Evolutionary conservation across 2,797 vertebrate genomes (phyloP), one percentile per base, ranked within the genome.

Genomic region (Myoxocephalus aenaeus): DNA sequence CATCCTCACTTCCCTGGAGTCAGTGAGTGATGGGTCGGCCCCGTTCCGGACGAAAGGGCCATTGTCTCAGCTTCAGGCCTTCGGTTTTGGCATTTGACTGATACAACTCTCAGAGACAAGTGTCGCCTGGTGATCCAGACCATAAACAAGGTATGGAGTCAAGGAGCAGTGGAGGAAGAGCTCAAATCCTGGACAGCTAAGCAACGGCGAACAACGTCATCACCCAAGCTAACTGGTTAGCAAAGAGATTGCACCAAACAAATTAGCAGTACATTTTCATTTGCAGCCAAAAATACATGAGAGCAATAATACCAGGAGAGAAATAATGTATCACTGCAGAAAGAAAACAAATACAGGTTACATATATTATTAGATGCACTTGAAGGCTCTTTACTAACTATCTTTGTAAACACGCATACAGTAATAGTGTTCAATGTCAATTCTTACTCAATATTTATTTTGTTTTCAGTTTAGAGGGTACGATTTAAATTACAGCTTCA

Each of bases 61-160:
- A 42, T 15, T 42, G 29, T 65, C 22, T 22, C 38, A 53, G 40
- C 32, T 61, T 65, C 61, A 58, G 72, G 75, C n/a, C 25, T 34
- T 11, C 36, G 20, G 27, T 13, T 44, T n/a, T 65, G 56, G 36
- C 11, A 13, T 69, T 70, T n/a, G 57, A 12, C 53, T 74, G 51
- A 56, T 40, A 56, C 14, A 25, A 36, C 56, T 29, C 3, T 3
- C 10, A 53, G 15, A 40, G 13, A n/a, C 7, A 8, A 53, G n/a
- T 5, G n/a, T 25, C 11, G n/a, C 7, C 54, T 32, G 25, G 13
- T 2, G 25, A 27, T 32, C 14, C 6, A 5, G 22, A 42, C n/a
- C 18, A 27, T 25, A 22, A 22, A 54, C 62, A 18, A 51, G 5
- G 13, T 44, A 7, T 66, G 20, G 29, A 65, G 25, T 65, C 32